Evolutionary conservation across 2,888 invertebrate species (phyloP), one percentile per base, ranked within the genome.

Genomic region (Pachymerium ferrugineum): DNA sequence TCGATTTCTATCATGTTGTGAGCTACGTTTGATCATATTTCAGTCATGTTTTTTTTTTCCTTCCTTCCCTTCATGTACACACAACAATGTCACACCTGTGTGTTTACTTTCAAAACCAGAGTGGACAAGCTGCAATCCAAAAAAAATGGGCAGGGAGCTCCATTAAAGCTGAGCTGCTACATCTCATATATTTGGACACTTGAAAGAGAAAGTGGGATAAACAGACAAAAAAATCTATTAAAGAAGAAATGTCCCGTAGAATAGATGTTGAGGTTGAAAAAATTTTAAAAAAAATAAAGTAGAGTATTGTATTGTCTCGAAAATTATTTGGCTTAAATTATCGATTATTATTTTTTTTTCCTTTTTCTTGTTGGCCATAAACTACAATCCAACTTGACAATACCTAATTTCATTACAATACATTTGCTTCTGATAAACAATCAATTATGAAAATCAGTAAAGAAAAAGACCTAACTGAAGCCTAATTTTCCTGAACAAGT

Each of bases 91-190:
- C 25, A 62, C 62, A 62, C 62, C 28, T 4, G 4, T 62, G 62
- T 62, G 25, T 28, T 62, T 62, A 28, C 28, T 62, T n/a, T 28
- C 10, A 22, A 12, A 19, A 62, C 22, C 28, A 10, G 38, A 62
- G 62, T 62, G 62, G 62, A 62, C 62, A 62, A 10, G 62, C 28
- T n/a, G 62, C 62, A 62, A 62, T 62, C 28, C 25, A 62, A 28
- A 28, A 28, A 28, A 19, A 62, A 62, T 14, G 6, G 62, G 25
- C 28, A n/a, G 62, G 28, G 28, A 25, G 28, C 3, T 62, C 25
- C 62, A 62, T 62, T 62, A 62, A 62, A 62, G 62, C 62, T 62
- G 62, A 62, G 62, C 22, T n/a, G 62, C 62, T 14, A 62, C 22
- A 22, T 62, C 62, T n/a, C n/a, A n/a, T n/a, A 62, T 28, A 62